Evolutionary conservation across 2,888 invertebrate species (phyloP), one percentile per base, ranked within the genome.

Genomic region (Diloba caeruleocephala): DNA sequence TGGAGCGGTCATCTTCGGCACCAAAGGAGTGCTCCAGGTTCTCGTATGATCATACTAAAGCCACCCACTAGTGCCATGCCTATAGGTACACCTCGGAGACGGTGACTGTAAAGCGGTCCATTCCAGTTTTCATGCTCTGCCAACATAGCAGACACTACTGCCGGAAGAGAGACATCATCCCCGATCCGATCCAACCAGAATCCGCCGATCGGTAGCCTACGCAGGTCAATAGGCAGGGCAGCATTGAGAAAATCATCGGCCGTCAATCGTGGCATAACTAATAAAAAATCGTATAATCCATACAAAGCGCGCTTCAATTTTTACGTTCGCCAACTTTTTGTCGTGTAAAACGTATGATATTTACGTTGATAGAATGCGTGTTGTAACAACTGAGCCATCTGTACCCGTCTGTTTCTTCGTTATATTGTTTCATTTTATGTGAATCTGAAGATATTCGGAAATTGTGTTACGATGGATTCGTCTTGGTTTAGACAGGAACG

Each of bases 241-340:
- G 48, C 39, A 63, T 50, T 49, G 50, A 39, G 57, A 44, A 45
- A 50, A 74, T 68, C 67, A 72, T 61, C 50, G 45, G 53, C 68
- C 51, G 63, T 59, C 61, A 45, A 46, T 43, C 52, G 59, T 43
- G 61, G 65, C 61, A 58, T 70, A 66, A 72, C 76, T 75, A 79
- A 81, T 82, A 82, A 80, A 84, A 83, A 78, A 71, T 74, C 74
- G 45, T 64, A 74, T 83, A 82, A 84, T 82, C 82, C 81, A 74
- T 78, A 77, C 76, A 81, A 82, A 84, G 69, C 61, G 68, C 34
- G 50, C 19, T 69, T 54, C 53, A 61, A 51, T 72, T 62, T 71
- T 69, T 71, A 65, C 54, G 25, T 50, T 44, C 38, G 17, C 45
- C 43, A 58, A 56, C 59, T 71, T 67, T 74, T 65, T 75, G 50